Percentiles rank a stretch among this genome's conserved stretches.
Evolutionary conservation across 2,797 vertebrate genomes (phyloP).

Genomic region (Notoglanidium macrostoma): DNA sequence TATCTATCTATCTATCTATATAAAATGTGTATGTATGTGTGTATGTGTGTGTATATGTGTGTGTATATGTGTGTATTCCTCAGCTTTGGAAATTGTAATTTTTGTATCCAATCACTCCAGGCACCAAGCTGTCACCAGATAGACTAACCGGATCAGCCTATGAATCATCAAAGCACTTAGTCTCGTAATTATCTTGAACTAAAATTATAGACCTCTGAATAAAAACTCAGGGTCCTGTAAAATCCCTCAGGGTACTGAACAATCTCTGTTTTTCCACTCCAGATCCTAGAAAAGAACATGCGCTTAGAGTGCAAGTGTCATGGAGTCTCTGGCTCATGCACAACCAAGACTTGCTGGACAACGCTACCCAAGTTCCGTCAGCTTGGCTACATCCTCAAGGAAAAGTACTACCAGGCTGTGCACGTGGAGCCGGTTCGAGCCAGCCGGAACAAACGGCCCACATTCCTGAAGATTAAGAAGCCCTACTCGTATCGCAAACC

Average conservation of each 20-base stretch:
- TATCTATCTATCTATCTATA: too few species aligned
- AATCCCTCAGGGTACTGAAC: slow-evolving; percentile 39
- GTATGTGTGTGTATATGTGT: background rate
- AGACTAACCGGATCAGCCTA: slow-evolving; percentile 48
- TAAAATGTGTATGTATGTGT: background rate
- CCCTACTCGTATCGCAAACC: slow-evolving; percentile 93
- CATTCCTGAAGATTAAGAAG: slow-evolving; percentile 97
- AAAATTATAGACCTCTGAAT: slow-evolving; percentile 44
- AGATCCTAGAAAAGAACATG: slow-evolving; percentile 95
- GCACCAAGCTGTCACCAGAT: slow-evolving; percentile 50
- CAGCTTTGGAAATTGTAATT: slow-evolving; percentile 46
- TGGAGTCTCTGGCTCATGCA: slow-evolving; percentile 94
- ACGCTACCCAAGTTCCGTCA: slow-evolving; percentile 95
- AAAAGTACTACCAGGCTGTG: slow-evolving; percentile 91
- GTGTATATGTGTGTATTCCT: background rate
- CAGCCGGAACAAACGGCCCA: slow-evolving; percentile 92
- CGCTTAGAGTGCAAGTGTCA: slow-evolving; percentile 96
- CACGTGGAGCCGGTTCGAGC: slow-evolving; percentile 93
- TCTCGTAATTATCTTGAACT: slow-evolving; percentile 49
- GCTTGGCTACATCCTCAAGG: slow-evolving; percentile 93
- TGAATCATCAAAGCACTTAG: slow-evolving; percentile 53
- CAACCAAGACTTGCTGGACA: slow-evolving; percentile 97
- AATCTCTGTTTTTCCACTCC: slow-evolving; percentile 41
- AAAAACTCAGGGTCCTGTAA: slow-evolving; percentile 34
- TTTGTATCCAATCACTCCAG: slow-evolving; percentile 43